Evolutionary conservation across 37 sponge, comb jelly and placozoan species (phyloP).

Genomic region (Beroe ovata): DNA sequence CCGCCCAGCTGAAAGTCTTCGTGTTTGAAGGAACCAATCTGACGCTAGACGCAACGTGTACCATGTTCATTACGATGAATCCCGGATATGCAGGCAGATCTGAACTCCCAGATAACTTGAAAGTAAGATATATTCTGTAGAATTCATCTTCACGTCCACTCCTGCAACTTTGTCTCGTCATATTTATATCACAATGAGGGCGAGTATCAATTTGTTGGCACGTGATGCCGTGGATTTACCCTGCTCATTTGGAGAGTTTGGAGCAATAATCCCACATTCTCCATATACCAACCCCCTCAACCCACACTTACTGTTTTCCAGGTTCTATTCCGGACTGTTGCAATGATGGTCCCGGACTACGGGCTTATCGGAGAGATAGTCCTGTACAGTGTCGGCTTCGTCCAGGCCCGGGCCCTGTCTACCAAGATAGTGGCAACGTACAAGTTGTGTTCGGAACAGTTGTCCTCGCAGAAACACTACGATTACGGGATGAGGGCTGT

Average conservation of each 20-base stretch:
- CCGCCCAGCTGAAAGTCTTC: constrained; percentile 56
- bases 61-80: constrained; percentile 72
- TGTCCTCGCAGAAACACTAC: constrained; percentile 61
- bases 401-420: constrained; percentile 59
- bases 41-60: constrained; percentile 67
- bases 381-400: constrained; percentile 68
- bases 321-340: constrained; percentile 69
- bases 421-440: constrained; percentile 68
- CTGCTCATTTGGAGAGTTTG: too few relatives aligned
- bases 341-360: constrained; percentile 70
- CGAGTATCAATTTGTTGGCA: too few relatives aligned
- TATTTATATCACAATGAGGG: too few relatives aligned
- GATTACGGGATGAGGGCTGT: constrained; percentile 69
- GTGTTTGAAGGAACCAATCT: constrained; percentile 71
- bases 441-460: constrained; percentile 68
- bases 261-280: neutral
- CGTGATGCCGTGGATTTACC: too few relatives aligned
- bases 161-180: too few relatives aligned
- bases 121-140: too few relatives aligned
- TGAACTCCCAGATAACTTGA: constrained; percentile 71
- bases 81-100: constrained; percentile 71
- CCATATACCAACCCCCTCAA: neutral
- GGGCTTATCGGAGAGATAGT: constrained; percentile 68
- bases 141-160: too few relatives aligned
- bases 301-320: constrained; percentile 42